Evolutionary conservation across 1,140 invertebrate species (phyloP).

Genomic region (Helicorthomorpha holstii): DNA sequence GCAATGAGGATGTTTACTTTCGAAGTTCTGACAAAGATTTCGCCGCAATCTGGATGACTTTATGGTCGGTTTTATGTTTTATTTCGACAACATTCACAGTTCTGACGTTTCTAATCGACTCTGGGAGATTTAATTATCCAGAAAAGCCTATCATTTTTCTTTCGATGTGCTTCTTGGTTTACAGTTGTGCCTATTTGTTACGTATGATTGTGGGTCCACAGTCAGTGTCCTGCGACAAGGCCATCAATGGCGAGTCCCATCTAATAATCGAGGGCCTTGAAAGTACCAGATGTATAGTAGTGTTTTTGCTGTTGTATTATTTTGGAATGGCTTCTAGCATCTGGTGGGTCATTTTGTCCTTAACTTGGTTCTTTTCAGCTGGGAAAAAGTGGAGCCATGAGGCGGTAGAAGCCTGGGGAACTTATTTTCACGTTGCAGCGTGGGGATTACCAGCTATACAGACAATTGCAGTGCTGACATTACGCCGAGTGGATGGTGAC

Average conservation of each 20-base stretch:
- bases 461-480: conserved; percentile 22
- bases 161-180: conserved; percentile 25
- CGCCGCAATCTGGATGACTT: conserved; percentile 24
- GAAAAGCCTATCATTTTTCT: conserved; percentile 28
- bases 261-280: conserved; percentile 16
- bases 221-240: conserved; percentile 13
- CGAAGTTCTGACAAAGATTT: conserved; percentile 30
- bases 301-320: conserved; percentile 17
- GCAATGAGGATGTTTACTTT: conserved; percentile 24
- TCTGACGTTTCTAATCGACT: conserved; percentile 31
- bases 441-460: conserved; percentile 19
- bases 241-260: conserved; percentile 4
- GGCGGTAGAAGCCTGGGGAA: conserved; percentile 30
- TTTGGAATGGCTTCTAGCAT: conserved; percentile 15
- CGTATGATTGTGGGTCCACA: conserved; percentile 12
- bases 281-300: conserved; percentile 15
- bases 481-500: conserved; percentile 27
- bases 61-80: conserved; percentile 36
- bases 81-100: conserved; percentile 35
- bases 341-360: conserved; percentile 28
- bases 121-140: conserved; percentile 24
- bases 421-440: conserved; percentile 23
- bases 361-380: conserved; percentile 27
- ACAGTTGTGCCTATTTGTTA: conserved; percentile 6
- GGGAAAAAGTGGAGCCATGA: conserved; percentile 26